phyloP scores from a whole-genome alignment of 1,140 invertebrate species.

The Pseudobourletiella spinata region DNA sequence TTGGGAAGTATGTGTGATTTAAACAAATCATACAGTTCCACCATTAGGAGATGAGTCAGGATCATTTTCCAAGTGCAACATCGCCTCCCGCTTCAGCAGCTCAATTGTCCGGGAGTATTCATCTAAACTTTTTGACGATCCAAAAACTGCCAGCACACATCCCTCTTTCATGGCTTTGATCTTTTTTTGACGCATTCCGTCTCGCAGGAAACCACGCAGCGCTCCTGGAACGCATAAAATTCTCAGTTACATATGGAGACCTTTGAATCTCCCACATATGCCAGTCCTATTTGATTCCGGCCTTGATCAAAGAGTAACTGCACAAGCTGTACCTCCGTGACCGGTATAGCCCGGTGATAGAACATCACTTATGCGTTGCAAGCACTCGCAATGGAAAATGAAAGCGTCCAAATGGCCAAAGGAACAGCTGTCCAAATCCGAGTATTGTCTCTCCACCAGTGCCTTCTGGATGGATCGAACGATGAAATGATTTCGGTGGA shows the following conservation, averaged over 20 bases:
- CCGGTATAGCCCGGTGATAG: slow-evolving; percentile 10
- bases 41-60: neutral
- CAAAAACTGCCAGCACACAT: neutral
- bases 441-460: neutral
- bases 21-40: too few relatives aligned
- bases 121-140: neutral
- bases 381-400: slow-evolving; percentile 8
- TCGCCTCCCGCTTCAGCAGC: neutral
- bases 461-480: neutral
- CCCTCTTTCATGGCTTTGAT: neutral
- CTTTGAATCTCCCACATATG: too few relatives aligned
- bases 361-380: slow-evolving; percentile 1
- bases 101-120: neutral
- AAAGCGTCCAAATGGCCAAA: neutral
- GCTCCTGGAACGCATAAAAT: neutral
- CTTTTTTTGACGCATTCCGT: neutral
- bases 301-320: too few relatives aligned
- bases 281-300: too few relatives aligned
- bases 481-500: slow-evolving; percentile 14
- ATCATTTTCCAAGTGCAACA: neutral
- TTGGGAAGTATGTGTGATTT: too few relatives aligned
- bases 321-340: slow-evolving; percentile 4
- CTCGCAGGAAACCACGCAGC: neutral
- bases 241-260: neutral
- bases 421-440: neutral